Conservation (phyloP, 2,797 vertebrate genomes). For the Premnoplex brunnescens region DNA sequence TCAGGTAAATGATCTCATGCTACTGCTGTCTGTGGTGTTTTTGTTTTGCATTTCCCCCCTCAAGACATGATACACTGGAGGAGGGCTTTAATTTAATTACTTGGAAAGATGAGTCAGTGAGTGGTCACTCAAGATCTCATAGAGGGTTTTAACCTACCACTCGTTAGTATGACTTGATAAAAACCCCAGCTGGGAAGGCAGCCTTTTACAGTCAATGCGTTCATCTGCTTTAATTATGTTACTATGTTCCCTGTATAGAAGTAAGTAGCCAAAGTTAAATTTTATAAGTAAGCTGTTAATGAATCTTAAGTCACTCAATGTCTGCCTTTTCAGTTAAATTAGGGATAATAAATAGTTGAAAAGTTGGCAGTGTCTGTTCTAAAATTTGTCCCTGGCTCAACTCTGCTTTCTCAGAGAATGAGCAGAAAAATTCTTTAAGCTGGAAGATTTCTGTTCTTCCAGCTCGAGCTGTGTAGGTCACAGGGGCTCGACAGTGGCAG, state of each 20-base stretch:
- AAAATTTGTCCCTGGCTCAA: neutral
- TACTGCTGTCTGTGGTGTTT: neutral
- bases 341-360: constrained; percentile 13
- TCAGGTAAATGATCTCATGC: neutral
- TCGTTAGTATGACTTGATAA: neutral
- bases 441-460: neutral
- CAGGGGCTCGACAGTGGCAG: neutral
- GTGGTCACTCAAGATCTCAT: constrained; percentile 2
- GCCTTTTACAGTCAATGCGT: constrained; percentile 15
- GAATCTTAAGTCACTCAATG: constrained; percentile 35
- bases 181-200: neutral
- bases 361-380: neutral
- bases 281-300: constrained; percentile 31
- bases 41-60: neutral
- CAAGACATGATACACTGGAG: neutral
- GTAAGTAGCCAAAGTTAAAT: constrained; percentile 48
- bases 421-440: neutral
- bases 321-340: constrained; percentile 51
- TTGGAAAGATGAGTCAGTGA: neutral
- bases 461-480: neutral
- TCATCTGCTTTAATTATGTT: constrained; percentile 45
- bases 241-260: constrained; percentile 23
- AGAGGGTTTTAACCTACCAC: constrained; percentile 16
- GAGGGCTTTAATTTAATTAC: constrained; percentile 39
- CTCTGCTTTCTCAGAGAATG: neutral